phyloP scores from a whole-genome alignment of 1,140 invertebrate species.

The Coptotermes formosanus region DNA sequence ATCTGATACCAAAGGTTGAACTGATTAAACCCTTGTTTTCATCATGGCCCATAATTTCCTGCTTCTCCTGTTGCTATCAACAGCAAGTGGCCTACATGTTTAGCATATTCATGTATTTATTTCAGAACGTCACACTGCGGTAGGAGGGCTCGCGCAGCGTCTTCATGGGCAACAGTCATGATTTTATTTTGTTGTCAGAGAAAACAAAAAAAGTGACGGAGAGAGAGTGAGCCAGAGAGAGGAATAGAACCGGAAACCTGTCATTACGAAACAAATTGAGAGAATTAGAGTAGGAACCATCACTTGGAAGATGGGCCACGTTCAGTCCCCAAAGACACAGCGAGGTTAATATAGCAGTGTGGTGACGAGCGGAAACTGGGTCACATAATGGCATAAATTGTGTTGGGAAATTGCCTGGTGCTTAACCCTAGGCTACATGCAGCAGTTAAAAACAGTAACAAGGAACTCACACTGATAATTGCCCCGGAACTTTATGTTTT shows the following conservation, averaged over 20 bases:
- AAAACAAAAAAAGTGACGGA: neutral
- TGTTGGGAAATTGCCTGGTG: neutral
- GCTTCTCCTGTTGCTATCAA: too few relatives aligned
- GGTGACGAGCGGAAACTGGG: neutral
- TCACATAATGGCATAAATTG: neutral
- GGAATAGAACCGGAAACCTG: neutral
- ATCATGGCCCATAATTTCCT: too few relatives aligned
- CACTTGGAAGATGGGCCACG: slow-evolving; percentile 12
- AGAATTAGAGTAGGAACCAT: neutral
- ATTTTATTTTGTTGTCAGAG: neutral
- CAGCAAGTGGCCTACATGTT: too few relatives aligned
- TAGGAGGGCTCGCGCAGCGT: too few relatives aligned
- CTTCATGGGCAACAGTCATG: too few relatives aligned
- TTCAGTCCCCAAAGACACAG: neutral
- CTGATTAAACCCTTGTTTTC: too few relatives aligned
- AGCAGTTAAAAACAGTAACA: neutral
- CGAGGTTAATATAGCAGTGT: neutral
- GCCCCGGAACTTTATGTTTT: too few relatives aligned
- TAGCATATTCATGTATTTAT: too few relatives aligned
- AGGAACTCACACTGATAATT: neutral
- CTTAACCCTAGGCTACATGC: neutral
- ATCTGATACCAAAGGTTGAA: too few relatives aligned
- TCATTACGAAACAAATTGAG: neutral
- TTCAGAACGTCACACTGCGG: too few relatives aligned
- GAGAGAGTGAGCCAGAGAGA: neutral